Evolutionary conservation across 1,140 invertebrate genomes (phyloP), one percentile per base, ranked within the genome.

Genomic region (Aleiodes sp.): DNA sequence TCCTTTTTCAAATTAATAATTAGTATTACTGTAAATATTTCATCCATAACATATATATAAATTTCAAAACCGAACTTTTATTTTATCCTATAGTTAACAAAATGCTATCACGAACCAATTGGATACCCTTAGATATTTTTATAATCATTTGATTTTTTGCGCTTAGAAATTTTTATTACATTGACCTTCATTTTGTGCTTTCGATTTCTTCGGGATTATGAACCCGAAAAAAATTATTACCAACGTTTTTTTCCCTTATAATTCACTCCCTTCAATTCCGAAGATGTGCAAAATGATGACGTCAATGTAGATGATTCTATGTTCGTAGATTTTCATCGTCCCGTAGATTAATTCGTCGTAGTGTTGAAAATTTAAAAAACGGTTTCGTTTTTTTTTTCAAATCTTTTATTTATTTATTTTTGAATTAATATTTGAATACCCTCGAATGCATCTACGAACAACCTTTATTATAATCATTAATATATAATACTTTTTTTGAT

Each of bases 61-160:
- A n/a, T 71, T 43, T 68, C 78, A 78, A 80, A 78, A 46, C 56
- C 62, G 31, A 68, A 71, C 77, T 82, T 81, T 81, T 78, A 71
- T 75, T 75, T 78, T 77, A 79, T 78, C 78, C 77, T 77, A 79
- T 84, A 81, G 77, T 86, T 82, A 77, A 81, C 67, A 79, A 61
- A 61, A 79, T 76, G 73, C 75, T 78, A 73, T 76, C 77, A 80
- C 78, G 76, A 75, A 81, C 71, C 67, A 52, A 70, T 75, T 73
- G 62, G 65, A 67, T 64, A 70, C 67, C 67, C 52, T n/a, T n/a
- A n/a, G n/a, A n/a, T n/a, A 78, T 79, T 84, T 81, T 57, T 79
- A 80, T 82, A 78, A 70, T 35, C 31, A 10, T 35, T 4, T 35
- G 31, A 35, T 6, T 35, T 35, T 10, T 6, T 10, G 31, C 31